These are phyloP conservation scores for Kryptolebias ocellatus DNA, from an alignment of 2,797 vertebrate species.

Conservation along the genomic window DNA sequence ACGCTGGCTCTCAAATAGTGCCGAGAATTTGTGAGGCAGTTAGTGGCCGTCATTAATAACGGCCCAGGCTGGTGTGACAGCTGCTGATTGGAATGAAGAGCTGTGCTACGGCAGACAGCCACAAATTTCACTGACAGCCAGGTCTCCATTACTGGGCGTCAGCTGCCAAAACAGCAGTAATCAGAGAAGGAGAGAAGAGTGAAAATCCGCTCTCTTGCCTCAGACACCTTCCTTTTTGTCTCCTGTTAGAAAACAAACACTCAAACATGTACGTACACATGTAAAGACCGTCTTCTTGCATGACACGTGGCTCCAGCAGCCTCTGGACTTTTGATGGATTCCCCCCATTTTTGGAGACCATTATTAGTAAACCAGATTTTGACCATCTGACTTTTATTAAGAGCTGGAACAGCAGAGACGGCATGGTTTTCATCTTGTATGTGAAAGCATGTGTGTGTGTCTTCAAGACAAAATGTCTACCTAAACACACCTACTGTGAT, in stretches of 20 bases:
- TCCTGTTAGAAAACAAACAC: conserved; percentile 54
- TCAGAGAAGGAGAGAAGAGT: conserved; percentile 70
- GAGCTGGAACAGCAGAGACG: background rate
- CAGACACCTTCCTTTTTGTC: conserved; percentile 53
- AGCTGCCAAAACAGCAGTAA: conserved; percentile 84
- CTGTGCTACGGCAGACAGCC: conserved; percentile 79
- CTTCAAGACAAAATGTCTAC: conserved; percentile 1
- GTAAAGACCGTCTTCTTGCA: conserved; percentile 14
- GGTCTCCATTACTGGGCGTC: conserved; percentile 80
- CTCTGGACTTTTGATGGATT: conserved; percentile 24
- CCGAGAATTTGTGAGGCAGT: conserved; percentile 81
- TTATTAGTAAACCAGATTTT: conserved; percentile 6
- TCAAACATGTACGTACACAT: conserved; percentile 33
- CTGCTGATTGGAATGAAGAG: conserved; percentile 84
- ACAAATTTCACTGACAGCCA: conserved; percentile 85
- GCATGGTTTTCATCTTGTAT: background rate
- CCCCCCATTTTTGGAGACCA: conserved; percentile 16
- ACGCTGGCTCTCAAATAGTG: conserved; percentile 80
- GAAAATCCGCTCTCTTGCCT: conserved; percentile 62
- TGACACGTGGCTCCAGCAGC: conserved; percentile 25
- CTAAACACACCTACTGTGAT: background rate
- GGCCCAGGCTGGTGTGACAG: conserved; percentile 76
- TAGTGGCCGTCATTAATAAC: conserved; percentile 86
- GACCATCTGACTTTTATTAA: conserved; percentile 1
- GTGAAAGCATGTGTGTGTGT: background rate